Base-by-base conservation (phyloP, 2,888 invertebrate species). In the Tuberolachnus salignus region DNA sequence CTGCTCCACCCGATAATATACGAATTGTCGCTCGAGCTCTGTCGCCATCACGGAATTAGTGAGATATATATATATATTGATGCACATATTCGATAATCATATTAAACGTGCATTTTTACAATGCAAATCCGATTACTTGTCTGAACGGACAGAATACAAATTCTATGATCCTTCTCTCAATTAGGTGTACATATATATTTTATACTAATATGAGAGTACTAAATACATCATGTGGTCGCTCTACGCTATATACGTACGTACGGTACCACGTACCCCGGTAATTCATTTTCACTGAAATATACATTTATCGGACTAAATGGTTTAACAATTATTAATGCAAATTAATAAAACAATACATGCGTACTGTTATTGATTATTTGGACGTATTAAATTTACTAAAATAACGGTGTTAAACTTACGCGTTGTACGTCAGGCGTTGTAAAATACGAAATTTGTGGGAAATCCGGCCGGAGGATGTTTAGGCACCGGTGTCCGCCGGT, bases 51-150 rank as follows among this genome's bases (percentile, higher is more conserved):
- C n/a, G n/a, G n/a, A n/a, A n/a, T n/a, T n/a, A n/a, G n/a, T n/a
- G n/a, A n/a, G n/a, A n/a, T n/a, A n/a, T n/a, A n/a, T n/a, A n/a
- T n/a, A n/a, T n/a, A n/a, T n/a, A n/a, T n/a, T n/a, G n/a, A n/a
- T n/a, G 13, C 8, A 16, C 6, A 19, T 19, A 53, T 53, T 51
- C 6, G 13, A 34, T 34, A 8, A 34, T 13, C 8, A 16, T 13
- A 34, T 51, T 67, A 4, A 67, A 34, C 67, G 13, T 67, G 10
- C 51, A 19, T 26, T 67, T 67, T 34, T 53, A 21, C 2, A 55
- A 10, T 42, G 55, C 42, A 21, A 55, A 72, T 72, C 26, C n/a
- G 59, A 59, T 72, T 72, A 59, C 59, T 59, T 26, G 59, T 26
- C n/a, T 26, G 46, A 46, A 61, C 2, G 49, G 59, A 72, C 59